phyloP scores from a whole-genome alignment of 2,888 invertebrate species.

The Tiliacea citrago region DNA sequence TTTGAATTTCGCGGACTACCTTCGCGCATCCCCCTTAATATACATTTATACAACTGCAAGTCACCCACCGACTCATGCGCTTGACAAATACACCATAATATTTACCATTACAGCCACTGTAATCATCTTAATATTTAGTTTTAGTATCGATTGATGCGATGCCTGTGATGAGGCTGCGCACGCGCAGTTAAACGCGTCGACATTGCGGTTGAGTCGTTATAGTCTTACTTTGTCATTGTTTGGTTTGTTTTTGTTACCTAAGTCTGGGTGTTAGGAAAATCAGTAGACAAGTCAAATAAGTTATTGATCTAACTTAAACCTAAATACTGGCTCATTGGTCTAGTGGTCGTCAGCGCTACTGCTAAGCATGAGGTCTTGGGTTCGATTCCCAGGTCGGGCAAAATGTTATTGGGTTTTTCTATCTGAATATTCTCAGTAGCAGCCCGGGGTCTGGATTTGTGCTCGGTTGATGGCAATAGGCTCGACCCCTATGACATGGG shows the following conservation, averaged over 20 bases:
- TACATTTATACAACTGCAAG: slow-evolving; percentile 11
- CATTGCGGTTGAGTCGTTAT: slow-evolving; percentile 50
- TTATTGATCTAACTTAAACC: not conserved
- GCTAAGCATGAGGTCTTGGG: too few relatives aligned
- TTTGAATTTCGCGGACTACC: too few relatives aligned
- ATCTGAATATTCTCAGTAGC: too few relatives aligned
- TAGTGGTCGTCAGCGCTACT: not conserved
- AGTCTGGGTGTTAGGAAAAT: not conserved
- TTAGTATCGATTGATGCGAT: slow-evolving; percentile 47
- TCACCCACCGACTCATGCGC: not conserved
- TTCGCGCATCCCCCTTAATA: too few relatives aligned
- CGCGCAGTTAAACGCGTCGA: slow-evolving; percentile 15
- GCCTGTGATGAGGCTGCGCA: slow-evolving; percentile 34
- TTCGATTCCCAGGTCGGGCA: too few relatives aligned
- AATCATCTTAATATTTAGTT: slow-evolving; percentile 43
- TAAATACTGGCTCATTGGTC: not conserved
- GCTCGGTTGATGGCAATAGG: too few relatives aligned
- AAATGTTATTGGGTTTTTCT: too few relatives aligned
- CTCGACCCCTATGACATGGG: too few relatives aligned
- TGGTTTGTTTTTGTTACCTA: slow-evolving; percentile 18
- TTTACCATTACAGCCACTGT: slow-evolving; percentile 10
- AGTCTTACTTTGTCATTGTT: slow-evolving; percentile 34
- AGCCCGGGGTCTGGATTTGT: too few relatives aligned
- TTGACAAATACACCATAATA: slow-evolving; percentile 18
- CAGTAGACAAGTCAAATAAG: not conserved